Evolutionary conservation across 92 coral and sea anemone species (phyloP).

Genomic region (Umimayanthus kanabou): DNA sequence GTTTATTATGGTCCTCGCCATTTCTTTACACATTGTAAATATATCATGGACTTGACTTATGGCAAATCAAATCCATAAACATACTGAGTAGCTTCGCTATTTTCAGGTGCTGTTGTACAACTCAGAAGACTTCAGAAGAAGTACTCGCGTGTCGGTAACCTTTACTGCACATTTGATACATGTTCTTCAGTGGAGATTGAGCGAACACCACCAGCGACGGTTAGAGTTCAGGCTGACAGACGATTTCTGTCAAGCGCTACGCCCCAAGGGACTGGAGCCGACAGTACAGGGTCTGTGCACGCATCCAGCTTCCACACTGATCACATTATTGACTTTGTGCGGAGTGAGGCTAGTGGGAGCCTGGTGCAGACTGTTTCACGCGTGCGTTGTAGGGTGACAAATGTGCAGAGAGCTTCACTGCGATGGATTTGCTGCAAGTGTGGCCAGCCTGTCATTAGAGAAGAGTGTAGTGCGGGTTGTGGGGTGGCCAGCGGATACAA

Average conservation of each 20-base stretch:
- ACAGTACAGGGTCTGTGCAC: neutral
- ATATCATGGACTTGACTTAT: no score
- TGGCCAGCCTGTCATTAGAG: slow-evolving; percentile 69
- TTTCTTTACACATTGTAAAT: no score
- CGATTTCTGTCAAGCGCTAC: neutral
- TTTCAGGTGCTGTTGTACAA: slow-evolving; percentile 72
- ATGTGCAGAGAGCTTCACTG: slow-evolving; percentile 80
- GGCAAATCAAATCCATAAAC: no score
- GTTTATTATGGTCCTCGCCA: no score
- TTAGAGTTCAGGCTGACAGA: slow-evolving; percentile 3
- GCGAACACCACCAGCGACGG: slow-evolving; percentile 48
- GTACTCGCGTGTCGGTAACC: slow-evolving; percentile 75
- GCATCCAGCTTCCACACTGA: slow-evolving; percentile 53
- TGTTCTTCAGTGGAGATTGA: slow-evolving; percentile 81
- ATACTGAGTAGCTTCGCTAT: neutral
- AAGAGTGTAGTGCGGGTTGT: slow-evolving; percentile 77
- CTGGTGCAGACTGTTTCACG: slow-evolving; percentile 76
- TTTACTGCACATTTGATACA: slow-evolving; percentile 81
- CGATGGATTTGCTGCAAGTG: slow-evolving; percentile 89
- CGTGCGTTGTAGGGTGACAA: slow-evolving; percentile 79
- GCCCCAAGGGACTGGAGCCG: neutral
- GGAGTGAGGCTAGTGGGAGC: slow-evolving; percentile 60
- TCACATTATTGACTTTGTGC: slow-evolving; percentile 64
- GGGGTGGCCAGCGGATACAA: slow-evolving; percentile 51
- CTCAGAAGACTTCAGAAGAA: slow-evolving; percentile 74